Evolutionary conservation across 2,797 vertebrate species (phyloP), one percentile per base, ranked within the genome.

Genomic region (Gallinago stenura): DNA sequence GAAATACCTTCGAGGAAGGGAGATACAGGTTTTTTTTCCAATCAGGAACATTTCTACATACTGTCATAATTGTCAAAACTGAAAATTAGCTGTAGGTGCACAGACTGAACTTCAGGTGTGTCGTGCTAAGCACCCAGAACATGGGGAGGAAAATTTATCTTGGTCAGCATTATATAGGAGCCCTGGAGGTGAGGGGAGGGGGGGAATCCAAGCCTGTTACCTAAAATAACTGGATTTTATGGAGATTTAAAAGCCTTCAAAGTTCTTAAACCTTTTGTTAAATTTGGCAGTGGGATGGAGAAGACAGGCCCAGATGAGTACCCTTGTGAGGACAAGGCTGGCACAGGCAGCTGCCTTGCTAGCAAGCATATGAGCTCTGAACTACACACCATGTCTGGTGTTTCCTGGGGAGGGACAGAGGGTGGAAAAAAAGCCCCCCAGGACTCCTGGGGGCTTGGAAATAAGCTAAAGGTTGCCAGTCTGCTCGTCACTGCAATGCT

Each of bases 171-270:
- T 31, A 9, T 54, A 28, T 0, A 68, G 24, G 30, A 54, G 16
- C 46, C 77, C 9, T 61, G 70, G 21, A 21, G 11, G 58, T 4
- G 37, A 12, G 10, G 10, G 24, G 16, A 5, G 10, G 31, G 26
- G 5, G 33, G 13, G 15, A 41, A 57, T 13, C 10, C 13, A 43
- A 69, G 39, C 43, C 17, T 35, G 8, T 58, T 51, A 71, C 20
- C 31, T 51, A 82, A 94, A 61, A 30, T 43, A 65, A 69, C 15
- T 15, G 71, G 24, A 87, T 76, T 26, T 62, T n/a, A 90, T 65
- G 69, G 70, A 80, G 71, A 62, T 83, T 92, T 85, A 73, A 53
- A 93, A 91, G 68, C n/a, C 21, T 79, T 62, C 20, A 7, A 10
- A n/a, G 50, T 84, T 92, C 22, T 68, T 56, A 43, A 83, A 37